Evolutionary conservation across 2,113 vertebrate genomes (phyloP).

Genomic region (Rhinopomastus cyanomelas): DNA sequence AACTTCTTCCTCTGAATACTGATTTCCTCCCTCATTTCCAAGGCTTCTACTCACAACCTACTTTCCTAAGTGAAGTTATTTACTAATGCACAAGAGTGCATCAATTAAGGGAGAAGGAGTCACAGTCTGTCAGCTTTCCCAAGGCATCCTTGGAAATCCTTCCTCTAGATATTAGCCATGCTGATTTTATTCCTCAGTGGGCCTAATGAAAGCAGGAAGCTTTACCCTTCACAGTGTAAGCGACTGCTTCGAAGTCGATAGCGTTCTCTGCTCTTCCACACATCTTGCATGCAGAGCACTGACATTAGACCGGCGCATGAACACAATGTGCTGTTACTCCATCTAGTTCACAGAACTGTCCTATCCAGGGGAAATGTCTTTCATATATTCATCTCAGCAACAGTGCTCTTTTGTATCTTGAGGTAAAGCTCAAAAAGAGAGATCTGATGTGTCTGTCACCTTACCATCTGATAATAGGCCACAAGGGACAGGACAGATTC

Average conservation of each 20-base stretch:
- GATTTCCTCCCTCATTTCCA: conserved; percentile 29
- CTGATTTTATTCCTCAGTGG: background rate
- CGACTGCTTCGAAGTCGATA: background rate
- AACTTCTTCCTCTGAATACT: conserved; percentile 38
- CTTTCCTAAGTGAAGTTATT: conserved; percentile 38
- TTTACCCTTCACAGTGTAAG: background rate
- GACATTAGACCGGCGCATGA: background rate
- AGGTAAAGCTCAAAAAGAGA: background rate
- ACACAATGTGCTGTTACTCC: background rate
- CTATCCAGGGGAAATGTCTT: background rate
- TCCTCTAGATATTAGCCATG: background rate
- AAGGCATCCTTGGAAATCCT: conserved; percentile 31
- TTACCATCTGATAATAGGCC: conserved; percentile 98
- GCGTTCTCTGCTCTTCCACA: background rate
- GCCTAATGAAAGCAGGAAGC: background rate
- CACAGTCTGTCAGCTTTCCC: conserved; percentile 39
- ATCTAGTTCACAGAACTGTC: background rate
- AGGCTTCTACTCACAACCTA: conserved; percentile 24
- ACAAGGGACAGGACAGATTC: conserved; percentile 92
- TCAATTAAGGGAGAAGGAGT: conserved; percentile 13
- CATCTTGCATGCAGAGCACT: background rate
- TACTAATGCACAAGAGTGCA: conserved; percentile 18
- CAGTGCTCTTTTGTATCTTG: background rate
- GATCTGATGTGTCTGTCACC: background rate
- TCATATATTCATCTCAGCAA: background rate